Base-by-base conservation (phyloP, 2,888 invertebrate species). In the Lomographa bimaculata region DNA sequence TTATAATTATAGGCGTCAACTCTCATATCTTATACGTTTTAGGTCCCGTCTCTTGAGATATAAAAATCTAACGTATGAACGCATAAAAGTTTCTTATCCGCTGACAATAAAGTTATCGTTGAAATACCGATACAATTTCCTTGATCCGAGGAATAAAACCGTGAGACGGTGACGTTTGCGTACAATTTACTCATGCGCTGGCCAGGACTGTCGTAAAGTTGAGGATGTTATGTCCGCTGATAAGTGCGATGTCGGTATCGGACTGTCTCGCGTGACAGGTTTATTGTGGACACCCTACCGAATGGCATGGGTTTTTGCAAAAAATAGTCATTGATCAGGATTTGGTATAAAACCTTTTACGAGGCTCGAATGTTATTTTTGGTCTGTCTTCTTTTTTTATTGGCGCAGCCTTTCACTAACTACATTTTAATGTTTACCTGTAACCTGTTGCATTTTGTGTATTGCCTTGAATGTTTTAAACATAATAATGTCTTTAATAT, bases 111-210 rank as follows among this genome's bases (percentile, higher is more conserved):
- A 80, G 78, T 81, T 85, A 84, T 82, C 79, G 70, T 72, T 84
- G 82, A 85, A 82, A 81, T 86, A 86, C 84, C 81, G 84, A 82
- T 80, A 81, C 84, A 80, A 82, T 86, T 83, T 81, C 76, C 82
- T 79, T 84, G 86, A 87, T 87, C 83, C 72, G 82, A 77, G 74
- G 77, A 82, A 85, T 84, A 82, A 85, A 86, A 84, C 82, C 78
- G 72, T 63, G 69, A 67, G 63, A 57, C 67, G 70, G 51, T 81
- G 84, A 82, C 84, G 78, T 79, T 80, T 75, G 73, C 78, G 77
- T 65, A 63, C 63, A 82, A 83, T 85, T 86, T 87, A 86, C 83
- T 73, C 74, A 70, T 73, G 76, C 72, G 74, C 69, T 61, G 68
- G 66, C 72, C 72, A 70, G 71, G 74, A 72, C 63, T 80, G 83